phyloP scores from a whole-genome alignment of 1,140 invertebrate species.

The Arion vulgaris region DNA sequence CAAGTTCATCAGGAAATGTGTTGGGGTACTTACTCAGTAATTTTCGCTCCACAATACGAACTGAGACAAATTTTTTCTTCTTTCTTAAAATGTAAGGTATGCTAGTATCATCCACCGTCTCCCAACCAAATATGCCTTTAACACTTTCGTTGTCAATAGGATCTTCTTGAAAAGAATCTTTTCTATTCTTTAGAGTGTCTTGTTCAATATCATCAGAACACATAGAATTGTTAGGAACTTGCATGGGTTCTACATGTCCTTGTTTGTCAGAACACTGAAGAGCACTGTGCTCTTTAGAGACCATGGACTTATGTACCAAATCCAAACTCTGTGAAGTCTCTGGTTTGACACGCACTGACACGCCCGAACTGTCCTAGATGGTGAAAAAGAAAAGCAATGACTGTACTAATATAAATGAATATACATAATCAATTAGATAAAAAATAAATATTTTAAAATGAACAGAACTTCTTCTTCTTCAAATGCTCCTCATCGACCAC shows the following conservation, averaged over 20 bases:
- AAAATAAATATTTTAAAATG: too few species aligned
- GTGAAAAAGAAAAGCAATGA: not conserved
- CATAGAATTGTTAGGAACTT: constrained; percentile 2
- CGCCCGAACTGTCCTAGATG: not conserved
- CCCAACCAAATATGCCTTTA: constrained; percentile 91
- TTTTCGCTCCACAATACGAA: constrained; percentile 88
- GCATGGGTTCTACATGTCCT: not conserved
- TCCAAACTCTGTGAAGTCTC: not conserved
- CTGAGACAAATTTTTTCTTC: constrained; percentile 89
- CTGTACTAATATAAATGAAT: too few species aligned
- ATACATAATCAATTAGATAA: too few species aligned
- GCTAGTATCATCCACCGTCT: constrained; percentile 85
- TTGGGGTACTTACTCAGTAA: constrained; percentile 74
- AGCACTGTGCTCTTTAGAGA: not conserved
- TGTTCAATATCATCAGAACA: constrained; percentile 1
- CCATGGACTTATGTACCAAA: not conserved
- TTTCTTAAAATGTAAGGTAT: constrained; percentile 90
- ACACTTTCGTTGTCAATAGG: constrained; percentile 57
- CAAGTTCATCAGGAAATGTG: constrained; percentile 67
- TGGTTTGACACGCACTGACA: not conserved
- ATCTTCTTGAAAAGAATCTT: constrained; percentile 45
- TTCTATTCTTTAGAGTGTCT: constrained; percentile 29
- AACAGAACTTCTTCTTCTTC: too few species aligned
- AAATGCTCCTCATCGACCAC: too few species aligned
- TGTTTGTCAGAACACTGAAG: not conserved